Conservation (phyloP, 2,888 invertebrate species). For the Seira musarum region DNA sequence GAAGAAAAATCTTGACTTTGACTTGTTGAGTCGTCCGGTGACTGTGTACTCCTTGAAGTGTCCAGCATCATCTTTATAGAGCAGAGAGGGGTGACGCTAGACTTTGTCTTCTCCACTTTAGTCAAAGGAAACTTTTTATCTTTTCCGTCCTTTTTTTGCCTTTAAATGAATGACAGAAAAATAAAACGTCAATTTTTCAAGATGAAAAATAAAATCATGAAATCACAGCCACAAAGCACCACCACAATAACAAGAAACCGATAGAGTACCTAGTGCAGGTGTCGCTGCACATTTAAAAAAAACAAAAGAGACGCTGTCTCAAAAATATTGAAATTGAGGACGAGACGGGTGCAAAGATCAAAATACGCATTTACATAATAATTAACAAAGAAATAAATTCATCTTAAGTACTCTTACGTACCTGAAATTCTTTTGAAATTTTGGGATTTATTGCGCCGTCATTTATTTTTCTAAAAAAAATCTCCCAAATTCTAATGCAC, state of each 20-base stretch:
- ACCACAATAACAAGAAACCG: background rate
- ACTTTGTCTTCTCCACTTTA: background rate
- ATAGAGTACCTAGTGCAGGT: background rate
- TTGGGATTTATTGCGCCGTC: background rate
- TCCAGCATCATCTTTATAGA: background rate
- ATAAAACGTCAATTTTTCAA: background rate
- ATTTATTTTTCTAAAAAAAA: background rate
- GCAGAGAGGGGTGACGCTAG: background rate
- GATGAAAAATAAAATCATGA: background rate
- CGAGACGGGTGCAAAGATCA: background rate
- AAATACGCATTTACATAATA: background rate
- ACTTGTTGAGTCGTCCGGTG: constrained; percentile 16
- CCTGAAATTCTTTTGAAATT: background rate
- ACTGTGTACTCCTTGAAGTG: constrained; percentile 29
- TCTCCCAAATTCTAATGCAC: background rate
- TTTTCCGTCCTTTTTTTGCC: constrained; percentile 2
- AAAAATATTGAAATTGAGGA: background rate
- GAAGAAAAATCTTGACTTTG: constrained; percentile 21
- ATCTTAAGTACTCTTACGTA: background rate
- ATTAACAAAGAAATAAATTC: background rate
- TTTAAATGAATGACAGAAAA: background rate
- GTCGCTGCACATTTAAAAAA: background rate
- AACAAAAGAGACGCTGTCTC: background rate
- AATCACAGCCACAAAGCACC: background rate
- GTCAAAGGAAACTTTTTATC: constrained; percentile 9